Percentiles rank a stretch among this genome's conserved stretches.
phyloP scores from a whole-genome alignment of 2,888 invertebrate genomes.

The Andrena marginata region DNA sequence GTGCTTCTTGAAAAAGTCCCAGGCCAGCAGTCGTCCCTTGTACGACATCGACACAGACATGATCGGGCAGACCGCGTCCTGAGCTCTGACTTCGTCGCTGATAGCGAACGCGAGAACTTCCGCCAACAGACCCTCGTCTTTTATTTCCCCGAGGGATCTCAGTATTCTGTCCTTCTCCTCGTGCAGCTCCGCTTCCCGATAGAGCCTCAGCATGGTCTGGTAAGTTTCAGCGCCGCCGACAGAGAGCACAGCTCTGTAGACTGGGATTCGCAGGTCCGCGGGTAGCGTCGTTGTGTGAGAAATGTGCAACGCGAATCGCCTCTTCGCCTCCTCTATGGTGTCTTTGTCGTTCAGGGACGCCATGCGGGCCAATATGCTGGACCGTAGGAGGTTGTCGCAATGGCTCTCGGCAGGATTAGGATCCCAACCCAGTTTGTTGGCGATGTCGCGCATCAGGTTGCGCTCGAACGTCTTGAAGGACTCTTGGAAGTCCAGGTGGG shows the following conservation, averaged over 20 bases:
- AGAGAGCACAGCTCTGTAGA: constrained; percentile 93
- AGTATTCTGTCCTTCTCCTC: constrained; percentile 97
- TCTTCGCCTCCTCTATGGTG: constrained; percentile 91
- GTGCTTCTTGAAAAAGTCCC: constrained; percentile 96
- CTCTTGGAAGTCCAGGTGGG: constrained; percentile 91
- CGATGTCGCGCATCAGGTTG: constrained; percentile 90
- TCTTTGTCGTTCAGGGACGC: constrained; percentile 93
- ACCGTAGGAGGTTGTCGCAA: constrained; percentile 93
- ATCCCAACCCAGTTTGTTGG: constrained; percentile 94
- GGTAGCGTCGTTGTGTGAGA: constrained; percentile 88
- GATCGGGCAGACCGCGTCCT: constrained; percentile 96
- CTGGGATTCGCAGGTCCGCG: constrained; percentile 95
- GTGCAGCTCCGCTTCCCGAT: constrained; percentile 94
- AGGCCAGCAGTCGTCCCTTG: constrained; percentile 93
- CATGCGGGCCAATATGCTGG: constrained; percentile 93
- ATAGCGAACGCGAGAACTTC: constrained; percentile 93
- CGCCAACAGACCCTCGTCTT: constrained; percentile 89
- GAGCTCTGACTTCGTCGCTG: constrained; percentile 95
- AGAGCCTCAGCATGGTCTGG: constrained; percentile 92
- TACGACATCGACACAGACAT: constrained; percentile 93
- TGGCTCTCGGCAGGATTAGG: constrained; percentile 93
- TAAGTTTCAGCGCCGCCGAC: constrained; percentile 90
- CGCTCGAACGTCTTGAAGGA: constrained; percentile 91
- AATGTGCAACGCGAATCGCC: constrained; percentile 89
- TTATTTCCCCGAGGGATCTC: constrained; percentile 92